Evolutionary conservation across 2,113 vertebrate genomes (phyloP), one percentile per base, ranked within the genome.

Genomic region (Silurus meridionalis): DNA sequence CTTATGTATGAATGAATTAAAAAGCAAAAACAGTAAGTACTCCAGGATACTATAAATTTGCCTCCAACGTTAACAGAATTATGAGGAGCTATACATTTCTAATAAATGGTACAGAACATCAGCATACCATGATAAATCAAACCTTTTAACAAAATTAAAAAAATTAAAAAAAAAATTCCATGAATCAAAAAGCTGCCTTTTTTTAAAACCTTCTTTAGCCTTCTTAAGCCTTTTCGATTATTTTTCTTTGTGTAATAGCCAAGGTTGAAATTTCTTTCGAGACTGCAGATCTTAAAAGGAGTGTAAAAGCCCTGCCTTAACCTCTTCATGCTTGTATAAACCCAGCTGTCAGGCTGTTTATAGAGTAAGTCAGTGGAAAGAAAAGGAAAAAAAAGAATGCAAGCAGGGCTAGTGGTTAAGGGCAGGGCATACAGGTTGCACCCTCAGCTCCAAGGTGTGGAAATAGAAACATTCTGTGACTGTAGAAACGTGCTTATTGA

Each of bases 301-400:
- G 21, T 25, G 8, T 28, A 25, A 80, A 80, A 81, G 46, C 72
- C 75, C 83, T 84, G 75, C 67, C 17, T 19, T 64, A 23, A 60
- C 46, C 15, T 50, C 63, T 17, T 58, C 46, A 79, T 75, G 67
- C 17, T 75, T 74, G 57, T 48, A 84, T 53, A 60, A 77, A 75
- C 50, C 28, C 6, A 55, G 66, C 66, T 53, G 15, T 71, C 79
- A 88, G 86, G 80, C 58, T 80, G 88, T 87, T 87, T 87, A 90
- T 89, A 86, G 77, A 63, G 53, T 83, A 58, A 84, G 75, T 90
- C 80, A 74, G 67, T 75, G 80, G 83, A 86, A 83, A 82, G 25
- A 71, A 58, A 23, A 82, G 83, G 87, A 83, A 82, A 28, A 71
- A 58, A 23, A 13, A 66, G 63, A 87, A 67, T 58, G 63, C 80